Evolutionary conservation across 2,888 invertebrate species (phyloP).

Genomic region (Tricholauxania praeusta): DNA sequence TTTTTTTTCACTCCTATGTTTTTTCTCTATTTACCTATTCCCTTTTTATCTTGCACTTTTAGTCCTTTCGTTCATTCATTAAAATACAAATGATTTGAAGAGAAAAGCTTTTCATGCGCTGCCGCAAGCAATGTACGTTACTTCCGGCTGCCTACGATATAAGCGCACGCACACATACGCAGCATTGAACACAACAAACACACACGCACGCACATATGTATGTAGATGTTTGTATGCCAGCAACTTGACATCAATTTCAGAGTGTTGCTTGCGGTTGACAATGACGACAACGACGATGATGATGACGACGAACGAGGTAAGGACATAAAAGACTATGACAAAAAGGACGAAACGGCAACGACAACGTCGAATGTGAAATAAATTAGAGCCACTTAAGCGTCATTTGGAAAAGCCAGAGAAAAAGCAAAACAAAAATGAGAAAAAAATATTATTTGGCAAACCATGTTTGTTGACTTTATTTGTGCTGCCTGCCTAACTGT

Average conservation of each 20-base stretch:
- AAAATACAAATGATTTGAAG: constrained; percentile 18
- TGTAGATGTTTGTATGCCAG: constrained; percentile 2
- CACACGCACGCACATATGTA: not conserved
- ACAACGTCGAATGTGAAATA: constrained; percentile 25
- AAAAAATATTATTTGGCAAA: not conserved
- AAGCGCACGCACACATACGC: constrained; percentile 4
- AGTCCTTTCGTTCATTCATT: constrained; percentile 9
- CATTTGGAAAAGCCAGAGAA: not conserved
- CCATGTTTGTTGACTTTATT: constrained; percentile 21
- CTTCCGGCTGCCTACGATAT: constrained; percentile 19
- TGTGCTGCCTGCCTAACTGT: constrained; percentile 5
- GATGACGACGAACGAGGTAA: not conserved
- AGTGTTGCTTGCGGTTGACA: constrained; percentile 29
- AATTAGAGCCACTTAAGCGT: constrained; percentile 30
- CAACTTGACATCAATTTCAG: constrained; percentile 32
- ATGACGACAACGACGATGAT: constrained; percentile 11
- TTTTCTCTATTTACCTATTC: not conserved
- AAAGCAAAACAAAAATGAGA: not conserved
- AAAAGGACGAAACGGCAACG: not conserved
- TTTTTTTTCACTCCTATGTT: not conserved
- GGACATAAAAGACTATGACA: not conserved
- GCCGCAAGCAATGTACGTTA: constrained; percentile 13
- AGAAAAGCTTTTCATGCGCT: constrained; percentile 29
- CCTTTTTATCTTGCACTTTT: not conserved
- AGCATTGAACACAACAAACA: not conserved